phyloP scores from a whole-genome alignment of 2,888 invertebrate species.

The Liopterus haemorrhoidalis region DNA sequence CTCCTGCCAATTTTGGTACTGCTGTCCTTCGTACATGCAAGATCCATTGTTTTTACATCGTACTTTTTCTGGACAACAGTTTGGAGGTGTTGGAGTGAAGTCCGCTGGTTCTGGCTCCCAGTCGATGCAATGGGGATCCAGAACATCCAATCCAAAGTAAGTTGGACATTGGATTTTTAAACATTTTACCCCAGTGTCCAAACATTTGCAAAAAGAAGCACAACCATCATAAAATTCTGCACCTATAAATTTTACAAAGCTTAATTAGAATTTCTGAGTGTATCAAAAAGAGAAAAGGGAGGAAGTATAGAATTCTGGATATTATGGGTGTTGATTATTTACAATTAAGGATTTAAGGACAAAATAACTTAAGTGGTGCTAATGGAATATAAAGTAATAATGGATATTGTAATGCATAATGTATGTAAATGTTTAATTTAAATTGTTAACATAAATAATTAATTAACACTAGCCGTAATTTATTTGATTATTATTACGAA shows the following conservation, averaged over 20 bases:
- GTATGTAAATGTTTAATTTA: no score
- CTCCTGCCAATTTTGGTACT: slow-evolving; percentile 72
- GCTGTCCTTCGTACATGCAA: slow-evolving; percentile 64
- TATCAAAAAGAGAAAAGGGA: background rate
- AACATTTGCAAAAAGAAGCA: slow-evolving; percentile 70
- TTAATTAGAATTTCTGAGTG: no score
- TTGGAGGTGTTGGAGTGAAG: slow-evolving; percentile 64
- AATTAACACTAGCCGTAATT: no score
- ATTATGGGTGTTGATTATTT: no score
- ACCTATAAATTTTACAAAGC: slow-evolving; percentile 46
- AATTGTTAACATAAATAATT: no score
- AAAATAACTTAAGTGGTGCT: no score
- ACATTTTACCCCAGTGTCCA: slow-evolving; percentile 65
- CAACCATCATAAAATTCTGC: slow-evolving; percentile 81
- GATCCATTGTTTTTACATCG: slow-evolving; percentile 77
- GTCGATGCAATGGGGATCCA: slow-evolving; percentile 75
- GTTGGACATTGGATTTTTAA: slow-evolving; percentile 76
- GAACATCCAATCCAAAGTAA: slow-evolving; percentile 75
- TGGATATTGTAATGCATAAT: no score
- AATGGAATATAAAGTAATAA: no score
- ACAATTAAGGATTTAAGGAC: no score
- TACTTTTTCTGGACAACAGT: slow-evolving; percentile 75
- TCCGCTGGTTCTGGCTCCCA: slow-evolving; percentile 78
- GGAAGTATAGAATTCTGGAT: background rate
- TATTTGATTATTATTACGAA: no score